Conservation (phyloP, 2,113 vertebrate species). For the Puffinus mauretanicus region DNA sequence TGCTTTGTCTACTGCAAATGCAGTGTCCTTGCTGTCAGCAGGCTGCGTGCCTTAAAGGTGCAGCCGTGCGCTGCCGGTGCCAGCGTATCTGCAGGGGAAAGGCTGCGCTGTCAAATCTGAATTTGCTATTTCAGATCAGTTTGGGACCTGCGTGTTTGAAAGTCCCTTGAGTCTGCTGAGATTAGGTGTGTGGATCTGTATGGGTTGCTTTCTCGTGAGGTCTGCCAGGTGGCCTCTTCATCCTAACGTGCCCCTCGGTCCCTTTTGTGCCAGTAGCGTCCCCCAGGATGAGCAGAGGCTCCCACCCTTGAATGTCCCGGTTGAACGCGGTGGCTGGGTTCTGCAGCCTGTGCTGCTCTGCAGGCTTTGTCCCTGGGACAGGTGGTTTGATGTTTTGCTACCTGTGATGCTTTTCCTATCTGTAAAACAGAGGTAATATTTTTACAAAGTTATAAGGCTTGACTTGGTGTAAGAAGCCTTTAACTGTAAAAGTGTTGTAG, state of each 20-base stretch:
- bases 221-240: background rate
- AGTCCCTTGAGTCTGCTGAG: background rate
- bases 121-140: background rate
- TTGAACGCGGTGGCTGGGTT: background rate
- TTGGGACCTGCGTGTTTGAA: background rate
- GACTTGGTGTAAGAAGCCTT: background rate
- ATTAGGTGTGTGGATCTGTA: background rate
- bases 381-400: background rate
- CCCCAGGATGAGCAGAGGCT: background rate
- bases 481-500: background rate
- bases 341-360: background rate
- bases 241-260: rapidly evolving
- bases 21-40: background rate
- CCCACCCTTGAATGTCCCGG: background rate
- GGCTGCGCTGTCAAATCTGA: background rate
- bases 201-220: no score
- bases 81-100: rapidly evolving
- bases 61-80: background rate
- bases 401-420: background rate
- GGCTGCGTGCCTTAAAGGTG: background rate
- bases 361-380: background rate
- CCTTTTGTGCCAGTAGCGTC: background rate
- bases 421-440: background rate
- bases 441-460: background rate
- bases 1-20: background rate